Conservation (phyloP, 2,888 invertebrate genomes). For the Diarsia mendica region DNA sequence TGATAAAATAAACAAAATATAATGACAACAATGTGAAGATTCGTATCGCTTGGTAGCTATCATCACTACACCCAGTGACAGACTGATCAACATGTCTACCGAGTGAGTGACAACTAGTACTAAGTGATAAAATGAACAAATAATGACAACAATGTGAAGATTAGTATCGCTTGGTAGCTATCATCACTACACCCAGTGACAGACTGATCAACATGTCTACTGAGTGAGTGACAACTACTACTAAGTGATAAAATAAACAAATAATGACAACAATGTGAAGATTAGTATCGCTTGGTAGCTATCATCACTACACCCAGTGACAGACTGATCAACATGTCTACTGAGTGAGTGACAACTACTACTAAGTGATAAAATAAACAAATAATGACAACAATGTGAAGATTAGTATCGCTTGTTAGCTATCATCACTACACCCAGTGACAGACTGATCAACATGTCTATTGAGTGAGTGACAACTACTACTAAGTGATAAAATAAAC, state of each 20-base stretch:
- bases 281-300: neutral
- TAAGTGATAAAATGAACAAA: neutral
- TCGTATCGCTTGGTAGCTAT: no score
- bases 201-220: slow-evolving; percentile 53
- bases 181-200: slow-evolving; percentile 43
- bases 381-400: no score
- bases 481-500: neutral
- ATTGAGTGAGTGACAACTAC: no score
- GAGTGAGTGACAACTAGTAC: slow-evolving; percentile 19
- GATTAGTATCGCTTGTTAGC: no score
- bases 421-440: no score
- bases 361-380: neutral
- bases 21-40: no score
- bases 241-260: neutral
- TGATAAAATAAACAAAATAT: no score
- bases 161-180: no score
- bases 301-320: slow-evolving; percentile 27
- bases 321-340: slow-evolving; percentile 31
- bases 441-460: no score
- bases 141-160: no score
- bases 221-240: slow-evolving; percentile 41
- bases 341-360: neutral
- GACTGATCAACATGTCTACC: slow-evolving; percentile 34
- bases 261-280: neutral
- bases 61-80: neutral